Evolutionary conservation across 30 jellyfish, hydroid and myxozoan genomes (phyloP), one percentile per base, ranked within the genome.

Genomic region (Chironex yamaguchii): DNA sequence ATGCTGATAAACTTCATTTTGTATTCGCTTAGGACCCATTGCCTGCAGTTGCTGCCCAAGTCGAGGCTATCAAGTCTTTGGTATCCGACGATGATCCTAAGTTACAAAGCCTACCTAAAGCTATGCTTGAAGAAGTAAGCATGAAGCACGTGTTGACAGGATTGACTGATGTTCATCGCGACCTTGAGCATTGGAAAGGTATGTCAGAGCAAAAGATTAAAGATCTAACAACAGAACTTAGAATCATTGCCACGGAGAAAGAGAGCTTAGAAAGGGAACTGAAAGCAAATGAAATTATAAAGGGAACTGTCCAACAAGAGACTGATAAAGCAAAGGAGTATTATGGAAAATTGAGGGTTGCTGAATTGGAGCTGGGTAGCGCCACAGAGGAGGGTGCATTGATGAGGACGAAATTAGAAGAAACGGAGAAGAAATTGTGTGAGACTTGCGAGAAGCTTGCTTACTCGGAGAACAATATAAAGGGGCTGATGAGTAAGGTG

Each of bases 401-500:
- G 9, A 6, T 42, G 17, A 42, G 17, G 17, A 42, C 13, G 13
- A 17, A 42, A 17, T 42, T 42, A 0, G 20, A 67, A 17, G 87
- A 3, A 31, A 24, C 87, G 26, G 29, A 36, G 0, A 71, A 70
- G 6, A 70, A 70, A 34, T 9, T 70, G 84, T 31, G 36, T 22
- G 68, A 34, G 4, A 24, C 36, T n/a, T 70, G 36, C 0, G 79
- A 70, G 17, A 70, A 70, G 30, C 30, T 70, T 4, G 82, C 36
- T 22, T 42, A 42, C 81, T 27, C 87, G n/a, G 80, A 74, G 22
- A 2, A 23, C 3, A 32, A 36, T 26, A 25, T 74, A 32, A 74
- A 26, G n/a, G 87, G 49, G 0, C 26, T 23, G 87, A 42, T n/a
- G 49, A 36, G 85, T 23, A 42, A 20, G 29, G 82, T 26, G n/a